Base-by-base conservation (phyloP, 2,113 vertebrate genomes). In the Uria aalge region DNA sequence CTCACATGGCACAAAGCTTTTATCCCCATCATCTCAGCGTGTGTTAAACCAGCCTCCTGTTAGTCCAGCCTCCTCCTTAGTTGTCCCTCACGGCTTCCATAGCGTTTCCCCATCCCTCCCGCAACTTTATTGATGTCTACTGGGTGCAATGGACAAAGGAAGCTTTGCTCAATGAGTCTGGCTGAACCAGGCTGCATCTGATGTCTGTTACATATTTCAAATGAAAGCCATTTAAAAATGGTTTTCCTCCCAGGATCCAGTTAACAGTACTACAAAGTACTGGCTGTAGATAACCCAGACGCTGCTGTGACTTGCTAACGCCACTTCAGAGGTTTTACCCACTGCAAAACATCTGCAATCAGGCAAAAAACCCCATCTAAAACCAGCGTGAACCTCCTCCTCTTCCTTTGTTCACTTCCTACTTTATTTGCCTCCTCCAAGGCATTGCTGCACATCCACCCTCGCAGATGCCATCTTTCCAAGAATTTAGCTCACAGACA, bases 131-230 rank as follows among this genome's bases (percentile, higher is more conserved):
- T 12, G 56, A n/a, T 14, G 18, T 12, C 57, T 55, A 3, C 32
- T 22, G 72, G 5, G 34, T 34, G 26, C 45, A 16, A 3, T 30
- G n/a, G 71, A 26, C 36, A 38, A 15, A 56, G 62, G 60, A 36
- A 53, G 53, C 26, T 62, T 7, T 83, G 73, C 68, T 48, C 38
- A 23, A 0, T 1, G n/a, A 64, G 57, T 1, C 57, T 38, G 82
- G 34, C 82, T 73, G 68, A 32, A 40, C 38, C 0, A 45, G 12
- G 69, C 4, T 30, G 32, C 36, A 50, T 15, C 55, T 69, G 55
- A 20, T 5, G 2, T 1, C 45, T 36, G 80, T 4, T 26, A 10
- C 0, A 5, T 6, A 47, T n/a, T 30, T 56, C 81, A 76, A 59
- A 72, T 4, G 13, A 77, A 87, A 73, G 8, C 27, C 29, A 45